Evolutionary conservation across 2,113 vertebrate species (phyloP), one percentile per base, ranked within the genome.

Genomic region (Hoplias malabaricus): DNA sequence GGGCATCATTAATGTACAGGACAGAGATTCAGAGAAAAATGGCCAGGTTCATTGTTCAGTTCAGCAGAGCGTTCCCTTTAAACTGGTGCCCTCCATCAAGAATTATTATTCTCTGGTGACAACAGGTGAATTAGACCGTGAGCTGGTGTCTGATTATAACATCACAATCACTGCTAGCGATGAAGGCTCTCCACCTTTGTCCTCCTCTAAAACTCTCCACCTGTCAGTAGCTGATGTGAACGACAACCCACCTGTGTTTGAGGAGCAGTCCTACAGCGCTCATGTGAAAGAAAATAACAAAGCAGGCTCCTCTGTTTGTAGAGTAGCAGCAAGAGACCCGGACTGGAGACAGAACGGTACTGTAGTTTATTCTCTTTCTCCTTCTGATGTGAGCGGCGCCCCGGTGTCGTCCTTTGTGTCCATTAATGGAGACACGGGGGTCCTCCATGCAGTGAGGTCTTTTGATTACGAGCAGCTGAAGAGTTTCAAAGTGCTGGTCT

Each of bases 261-360:
- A 56, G 19, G 68, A 78, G 2, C 33, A 66, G 2, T 66, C 77
- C 12, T 91, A 89, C 54, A 80, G 69, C 9, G 48, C 84, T 6
- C 87, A 85, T 40, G 9, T 92, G 1, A 80, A 75, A 46, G 90
- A 91, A 68, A 91, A 90, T 63, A 89, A 87, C 33, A 79, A 80
- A 5, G 86, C 85, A 62, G 86, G 90, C 0, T 79, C 82, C 29
- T 88, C 89, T 46, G 78, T 91, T 38, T 88, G 84, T 62, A 83
- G 77, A 0, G 72, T 75, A 38, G n/a, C n/a, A n/a, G n/a, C n/a
- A n/a, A n/a, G n/a, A n/a, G n/a, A n/a, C n/a, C n/a, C n/a, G n/a
- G n/a, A n/a, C n/a, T n/a, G n/a, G n/a, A n/a, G n/a, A n/a, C n/a
- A n/a, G n/a, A n/a, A n/a, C n/a, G n/a, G n/a, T n/a, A n/a, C n/a